phyloP scores from a whole-genome alignment of 1,140 invertebrate genomes.

The Zophobas atratus region DNA sequence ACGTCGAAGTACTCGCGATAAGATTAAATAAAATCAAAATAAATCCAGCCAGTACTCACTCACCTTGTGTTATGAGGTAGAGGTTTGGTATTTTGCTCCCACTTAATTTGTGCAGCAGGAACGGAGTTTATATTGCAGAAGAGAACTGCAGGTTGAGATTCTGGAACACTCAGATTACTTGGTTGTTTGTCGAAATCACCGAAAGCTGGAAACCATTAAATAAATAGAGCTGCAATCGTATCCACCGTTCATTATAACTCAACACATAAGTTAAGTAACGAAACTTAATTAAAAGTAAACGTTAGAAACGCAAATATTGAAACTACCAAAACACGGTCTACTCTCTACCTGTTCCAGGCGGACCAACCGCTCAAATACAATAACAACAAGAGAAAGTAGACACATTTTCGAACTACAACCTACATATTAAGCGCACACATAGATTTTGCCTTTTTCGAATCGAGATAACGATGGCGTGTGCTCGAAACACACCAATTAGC shows the following conservation, averaged over 20 bases:
- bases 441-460: too few relatives aligned
- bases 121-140: slow-evolving; percentile 62
- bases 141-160: slow-evolving; percentile 60
- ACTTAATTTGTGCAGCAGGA: slow-evolving; percentile 62
- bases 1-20: too few relatives aligned
- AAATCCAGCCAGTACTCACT: background rate
- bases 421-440: too few relatives aligned
- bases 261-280: background rate
- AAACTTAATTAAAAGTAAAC: background rate
- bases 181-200: slow-evolving; percentile 57
- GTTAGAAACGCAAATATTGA: background rate
- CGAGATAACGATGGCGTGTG: too few relatives aligned
- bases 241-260: too few relatives aligned
- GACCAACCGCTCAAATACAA: too few relatives aligned
- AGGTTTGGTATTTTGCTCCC: slow-evolving; percentile 58
- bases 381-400: too few relatives aligned
- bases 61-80: slow-evolving; percentile 63
- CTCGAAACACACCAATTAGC: background rate
- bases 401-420: too few relatives aligned
- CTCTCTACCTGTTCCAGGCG: too few relatives aligned
- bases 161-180: slow-evolving; percentile 53
- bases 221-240: background rate
- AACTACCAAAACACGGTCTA: too few relatives aligned
- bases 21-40: too few relatives aligned
- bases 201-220: slow-evolving; percentile 57